A percentile compares a stretch with the other conserved stretches of the same genome.
phyloP scores from a whole-genome alignment of 64 coral and sea anemone species.

The Montipora efflorescens region DNA sequence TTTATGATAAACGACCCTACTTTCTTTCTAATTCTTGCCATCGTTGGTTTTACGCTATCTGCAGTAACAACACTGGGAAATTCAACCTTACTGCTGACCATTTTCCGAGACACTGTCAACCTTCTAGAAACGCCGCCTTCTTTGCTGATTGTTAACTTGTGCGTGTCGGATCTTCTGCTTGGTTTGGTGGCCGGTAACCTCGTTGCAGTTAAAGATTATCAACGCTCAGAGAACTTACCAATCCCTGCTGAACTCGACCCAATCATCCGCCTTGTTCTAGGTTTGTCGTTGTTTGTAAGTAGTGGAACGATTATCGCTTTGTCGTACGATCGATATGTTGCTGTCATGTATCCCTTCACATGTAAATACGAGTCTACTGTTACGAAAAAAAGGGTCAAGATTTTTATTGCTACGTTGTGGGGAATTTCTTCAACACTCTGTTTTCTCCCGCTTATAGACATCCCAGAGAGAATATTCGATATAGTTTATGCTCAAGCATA shows the following conservation, averaged over 20 bases:
- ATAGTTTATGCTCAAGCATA: slow-evolving; percentile 21
- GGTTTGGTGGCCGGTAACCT: slow-evolving; percentile 40
- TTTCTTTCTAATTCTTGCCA: slow-evolving; percentile 2
- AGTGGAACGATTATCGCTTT: slow-evolving; percentile 21
- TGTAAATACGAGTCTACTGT: slow-evolving; percentile 21
- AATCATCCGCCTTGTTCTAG: not conserved
- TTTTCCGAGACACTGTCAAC: not conserved
- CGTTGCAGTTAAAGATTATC: slow-evolving; percentile 3
- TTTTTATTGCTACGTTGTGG: slow-evolving; percentile 8
- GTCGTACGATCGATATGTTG: slow-evolving; percentile 23
- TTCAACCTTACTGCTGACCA: not conserved
- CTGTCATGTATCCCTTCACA: slow-evolving; percentile 3
- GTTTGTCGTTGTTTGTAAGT: slow-evolving; percentile 24
- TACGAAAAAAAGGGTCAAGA: slow-evolving; percentile 10
- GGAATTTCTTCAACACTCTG: slow-evolving; percentile 7
- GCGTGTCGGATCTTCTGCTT: slow-evolving; percentile 15
- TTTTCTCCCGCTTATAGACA: not conserved
- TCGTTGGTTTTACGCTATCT: slow-evolving; percentile 12
- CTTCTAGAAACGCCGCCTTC: slow-evolving; percentile 17
- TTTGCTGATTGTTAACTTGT: slow-evolving; percentile 14
- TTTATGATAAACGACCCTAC: not conserved
- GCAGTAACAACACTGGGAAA: not conserved
- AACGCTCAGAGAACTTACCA: not conserved
- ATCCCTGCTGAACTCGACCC: not conserved
- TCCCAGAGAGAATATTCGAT: slow-evolving; percentile 30